phyloP scores from a whole-genome alignment of 2,113 vertebrate genomes.

The Falco punctatus region DNA sequence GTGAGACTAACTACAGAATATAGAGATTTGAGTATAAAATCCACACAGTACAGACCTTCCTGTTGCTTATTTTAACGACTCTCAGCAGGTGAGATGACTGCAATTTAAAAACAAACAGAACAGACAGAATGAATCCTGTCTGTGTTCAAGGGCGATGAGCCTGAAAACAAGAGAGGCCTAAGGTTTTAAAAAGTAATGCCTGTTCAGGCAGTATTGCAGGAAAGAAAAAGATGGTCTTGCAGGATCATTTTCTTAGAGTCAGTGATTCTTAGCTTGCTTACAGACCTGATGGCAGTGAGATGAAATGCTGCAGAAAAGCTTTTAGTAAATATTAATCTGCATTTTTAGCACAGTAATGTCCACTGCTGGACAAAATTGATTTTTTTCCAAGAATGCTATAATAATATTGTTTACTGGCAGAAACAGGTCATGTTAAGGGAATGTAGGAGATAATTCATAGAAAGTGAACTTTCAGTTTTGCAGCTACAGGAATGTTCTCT shows the following conservation, averaged over 20 bases:
- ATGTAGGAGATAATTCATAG: conserved; percentile 1
- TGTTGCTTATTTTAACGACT: not conserved
- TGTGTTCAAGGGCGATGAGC: conserved; percentile 3
- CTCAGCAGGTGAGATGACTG: not conserved
- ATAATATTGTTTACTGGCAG: not conserved
- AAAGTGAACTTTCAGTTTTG: not conserved
- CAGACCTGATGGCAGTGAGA: not conserved
- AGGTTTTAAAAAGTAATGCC: not conserved
- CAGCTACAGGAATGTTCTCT: conserved; percentile 6
- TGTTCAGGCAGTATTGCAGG: not conserved
- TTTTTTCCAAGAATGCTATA: conserved; percentile 27
- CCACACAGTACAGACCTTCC: not conserved
- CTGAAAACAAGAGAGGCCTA: not conserved
- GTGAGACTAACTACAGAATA: not conserved
- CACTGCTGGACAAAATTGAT: not conserved
- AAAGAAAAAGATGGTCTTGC: not conserved
- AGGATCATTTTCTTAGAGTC: not conserved
- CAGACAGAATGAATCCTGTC: conserved; percentile 15
- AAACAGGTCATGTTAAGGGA: not conserved
- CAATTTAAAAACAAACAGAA: conserved; percentile 23
- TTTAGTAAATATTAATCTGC: conserved; percentile 9
- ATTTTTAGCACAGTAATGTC: not conserved
- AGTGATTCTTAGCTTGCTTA: not conserved
- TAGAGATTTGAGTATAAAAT: not conserved
- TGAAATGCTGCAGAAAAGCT: not conserved